These are phyloP conservation scores for Oscheius sp. DNA, from an alignment of 2,888 invertebrate species.

Conservation along the genomic window DNA sequence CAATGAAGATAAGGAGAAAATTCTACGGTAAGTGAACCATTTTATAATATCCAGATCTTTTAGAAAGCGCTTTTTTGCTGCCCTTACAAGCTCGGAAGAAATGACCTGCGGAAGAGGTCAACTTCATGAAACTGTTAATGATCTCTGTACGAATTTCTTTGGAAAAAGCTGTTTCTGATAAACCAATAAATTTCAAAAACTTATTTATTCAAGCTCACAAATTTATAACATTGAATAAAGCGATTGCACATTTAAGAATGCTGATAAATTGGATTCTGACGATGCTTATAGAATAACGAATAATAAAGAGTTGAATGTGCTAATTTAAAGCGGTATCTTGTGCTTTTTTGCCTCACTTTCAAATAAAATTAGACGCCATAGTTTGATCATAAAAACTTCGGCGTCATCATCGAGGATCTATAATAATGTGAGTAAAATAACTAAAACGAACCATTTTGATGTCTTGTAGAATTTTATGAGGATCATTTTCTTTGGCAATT, in stretches of 20 bases:
- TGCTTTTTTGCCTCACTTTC: slow-evolving; percentile 82
- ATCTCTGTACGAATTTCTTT: slow-evolving; percentile 44
- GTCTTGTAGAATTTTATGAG: slow-evolving; percentile 94
- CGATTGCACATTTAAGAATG: no score
- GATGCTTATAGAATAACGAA: no score
- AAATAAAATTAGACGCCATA: slow-evolving; percentile 99
- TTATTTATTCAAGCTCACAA: not conserved
- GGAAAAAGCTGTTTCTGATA: slow-evolving; percentile 45
- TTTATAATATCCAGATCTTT: no score
- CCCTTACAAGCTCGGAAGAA: slow-evolving; percentile 40
- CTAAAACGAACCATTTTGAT: slow-evolving; percentile 87
- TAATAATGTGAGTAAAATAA: slow-evolving; percentile 2
- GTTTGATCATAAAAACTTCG: slow-evolving; percentile 99
- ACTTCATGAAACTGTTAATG: slow-evolving; percentile 49
- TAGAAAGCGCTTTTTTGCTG: slow-evolving; percentile 40
- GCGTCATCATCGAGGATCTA: slow-evolving; percentile 99
- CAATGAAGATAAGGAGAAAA: not conserved
- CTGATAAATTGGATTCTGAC: no score
- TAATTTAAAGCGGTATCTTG: slow-evolving; percentile 32
- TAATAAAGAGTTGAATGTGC: not conserved
- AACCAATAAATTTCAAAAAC: not conserved
- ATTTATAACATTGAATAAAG: no score
- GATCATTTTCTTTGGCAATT: slow-evolving; percentile 89
- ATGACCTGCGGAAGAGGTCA: slow-evolving; percentile 43
- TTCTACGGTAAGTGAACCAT: slow-evolving; percentile 5